A percentile compares a stretch with the other conserved stretches of the same genome.
phyloP scores from a whole-genome alignment of 2,888 invertebrate species.

The Phengaris alcon region DNA sequence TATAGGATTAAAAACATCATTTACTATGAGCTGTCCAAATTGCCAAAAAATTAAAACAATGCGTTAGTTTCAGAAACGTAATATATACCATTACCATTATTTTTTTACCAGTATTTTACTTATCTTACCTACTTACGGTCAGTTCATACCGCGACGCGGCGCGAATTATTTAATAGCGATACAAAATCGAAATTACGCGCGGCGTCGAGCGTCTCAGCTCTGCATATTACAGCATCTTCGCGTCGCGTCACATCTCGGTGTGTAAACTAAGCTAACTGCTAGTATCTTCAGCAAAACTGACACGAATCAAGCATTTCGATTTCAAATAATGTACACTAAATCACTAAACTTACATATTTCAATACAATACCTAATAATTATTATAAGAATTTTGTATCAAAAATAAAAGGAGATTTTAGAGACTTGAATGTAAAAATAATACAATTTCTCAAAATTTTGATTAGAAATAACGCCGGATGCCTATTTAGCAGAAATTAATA shows the following conservation, averaged over 20 bases:
- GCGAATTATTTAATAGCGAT: too few relatives aligned
- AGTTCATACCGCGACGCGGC: too few relatives aligned
- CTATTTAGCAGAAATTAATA: too few relatives aligned
- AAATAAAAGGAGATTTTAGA: conserved; percentile 11
- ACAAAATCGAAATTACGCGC: too few relatives aligned
- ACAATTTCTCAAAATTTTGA: neutral
- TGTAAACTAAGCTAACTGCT: too few relatives aligned
- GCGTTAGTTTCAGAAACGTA: neutral
- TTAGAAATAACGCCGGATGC: neutral
- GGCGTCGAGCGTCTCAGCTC: too few relatives aligned
- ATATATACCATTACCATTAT: neutral
- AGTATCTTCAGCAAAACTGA: too few relatives aligned
- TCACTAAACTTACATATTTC: neutral
- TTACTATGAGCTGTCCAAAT: neutral
- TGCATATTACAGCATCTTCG: too few relatives aligned
- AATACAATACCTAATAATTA: neutral
- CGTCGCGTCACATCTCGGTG: too few relatives aligned
- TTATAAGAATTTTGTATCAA: neutral
- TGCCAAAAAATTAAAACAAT: neutral
- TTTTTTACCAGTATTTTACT: neutral
- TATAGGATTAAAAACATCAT: neutral
- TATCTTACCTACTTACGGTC: neutral
- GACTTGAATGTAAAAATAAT: conserved; percentile 5
- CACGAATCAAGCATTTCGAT: too few relatives aligned
- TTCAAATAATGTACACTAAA: neutral